These are phyloP conservation scores for Lordiphosa collinella DNA, from an alignment of 1,140 invertebrate species.

Conservation along the genomic window DNA sequence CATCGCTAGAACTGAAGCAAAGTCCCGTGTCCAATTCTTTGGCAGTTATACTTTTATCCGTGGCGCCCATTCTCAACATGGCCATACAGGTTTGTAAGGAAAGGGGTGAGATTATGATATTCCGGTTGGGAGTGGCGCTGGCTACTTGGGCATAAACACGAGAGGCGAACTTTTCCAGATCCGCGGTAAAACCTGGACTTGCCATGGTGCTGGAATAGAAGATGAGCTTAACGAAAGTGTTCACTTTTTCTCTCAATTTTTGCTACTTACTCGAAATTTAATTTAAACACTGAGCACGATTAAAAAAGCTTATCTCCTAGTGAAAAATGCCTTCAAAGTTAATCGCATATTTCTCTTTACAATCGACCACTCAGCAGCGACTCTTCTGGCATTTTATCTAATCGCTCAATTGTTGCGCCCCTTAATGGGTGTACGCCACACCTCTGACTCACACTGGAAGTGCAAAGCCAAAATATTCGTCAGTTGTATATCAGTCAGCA, in stretches of 20 bases:
- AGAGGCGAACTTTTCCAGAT: constrained; percentile 35
- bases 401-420: too few relatives aligned
- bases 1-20: constrained; percentile 36
- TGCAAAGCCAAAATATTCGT: too few relatives aligned
- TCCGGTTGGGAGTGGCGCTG: constrained; percentile 25
- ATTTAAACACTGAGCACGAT: too few relatives aligned
- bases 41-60: constrained; percentile 80
- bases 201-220: neutral
- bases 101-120: constrained; percentile 80
- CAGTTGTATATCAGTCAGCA: too few relatives aligned
- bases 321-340: too few relatives aligned
- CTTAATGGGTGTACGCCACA: too few relatives aligned
- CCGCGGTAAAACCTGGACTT: constrained; percentile 11
- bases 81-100: constrained; percentile 76
- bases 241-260: too few relatives aligned
- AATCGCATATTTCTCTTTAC: too few relatives aligned
- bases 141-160: constrained; percentile 24
- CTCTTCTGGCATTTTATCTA: too few relatives aligned
- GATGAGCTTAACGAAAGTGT: neutral
- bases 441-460: too few relatives aligned
- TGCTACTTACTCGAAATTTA: neutral
- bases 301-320: too few relatives aligned
- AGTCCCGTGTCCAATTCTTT: constrained; percentile 80
- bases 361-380: too few relatives aligned
- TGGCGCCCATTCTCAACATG: constrained; percentile 81